These are phyloP conservation scores for Sinopyrophorus schimmeli DNA, from an alignment of 2,888 invertebrate species.

Conservation along the genomic window DNA sequence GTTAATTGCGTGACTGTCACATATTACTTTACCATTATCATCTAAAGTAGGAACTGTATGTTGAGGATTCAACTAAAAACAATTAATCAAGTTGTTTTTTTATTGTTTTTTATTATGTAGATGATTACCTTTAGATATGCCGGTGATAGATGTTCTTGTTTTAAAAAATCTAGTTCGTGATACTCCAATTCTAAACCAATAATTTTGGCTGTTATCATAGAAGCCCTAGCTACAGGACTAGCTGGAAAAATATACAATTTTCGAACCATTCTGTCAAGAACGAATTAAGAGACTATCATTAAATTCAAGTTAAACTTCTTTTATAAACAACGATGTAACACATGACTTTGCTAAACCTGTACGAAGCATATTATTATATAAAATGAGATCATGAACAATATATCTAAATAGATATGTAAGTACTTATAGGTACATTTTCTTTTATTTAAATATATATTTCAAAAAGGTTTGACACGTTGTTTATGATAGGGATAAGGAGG, in stretches of 20 bases:
- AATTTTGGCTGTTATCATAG: conserved; percentile 14
- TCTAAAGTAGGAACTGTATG: conserved; percentile 66
- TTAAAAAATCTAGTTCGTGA: not conserved
- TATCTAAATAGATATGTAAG: too few relatives aligned
- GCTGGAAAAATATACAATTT: conserved; percentile 11
- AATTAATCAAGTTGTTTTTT: conserved; percentile 42
- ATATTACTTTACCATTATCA: conserved; percentile 57
- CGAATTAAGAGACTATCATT: too few relatives aligned
- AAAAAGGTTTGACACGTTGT: too few relatives aligned
- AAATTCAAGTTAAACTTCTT: too few relatives aligned
- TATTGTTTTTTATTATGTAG: not conserved
- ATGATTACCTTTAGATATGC: conserved; percentile 13
- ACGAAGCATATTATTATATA: too few relatives aligned
- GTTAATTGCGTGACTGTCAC: conserved; percentile 68
- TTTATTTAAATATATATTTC: too few relatives aligned
- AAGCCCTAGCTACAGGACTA: conserved; percentile 15
- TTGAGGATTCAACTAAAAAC: conserved; percentile 63
- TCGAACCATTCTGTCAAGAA: conserved; percentile 7
- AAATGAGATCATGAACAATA: too few relatives aligned
- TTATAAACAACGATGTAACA: too few relatives aligned
- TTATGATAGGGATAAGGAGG: too few relatives aligned
- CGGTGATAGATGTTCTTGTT: conserved; percentile 1
- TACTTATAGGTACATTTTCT: too few relatives aligned
- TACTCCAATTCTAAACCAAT: conserved; percentile 6
- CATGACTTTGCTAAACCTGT: too few relatives aligned